Evolutionary conservation across 35 echinoderm and acorn worm species (phyloP).

Genomic region (Lytechinus variegatus): DNA sequence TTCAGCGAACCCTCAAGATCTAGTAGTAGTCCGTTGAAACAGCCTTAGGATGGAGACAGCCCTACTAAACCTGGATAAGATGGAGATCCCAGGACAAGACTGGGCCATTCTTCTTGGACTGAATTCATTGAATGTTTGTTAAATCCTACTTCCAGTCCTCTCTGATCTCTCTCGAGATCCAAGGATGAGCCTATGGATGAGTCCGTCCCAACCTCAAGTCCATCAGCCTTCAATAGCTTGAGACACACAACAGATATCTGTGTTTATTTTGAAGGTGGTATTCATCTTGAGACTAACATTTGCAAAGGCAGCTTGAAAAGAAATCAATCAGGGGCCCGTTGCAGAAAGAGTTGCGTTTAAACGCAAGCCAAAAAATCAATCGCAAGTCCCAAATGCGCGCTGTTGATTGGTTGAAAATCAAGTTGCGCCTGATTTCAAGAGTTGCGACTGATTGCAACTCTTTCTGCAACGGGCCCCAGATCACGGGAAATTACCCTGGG

Average conservation of each 20-base stretch:
- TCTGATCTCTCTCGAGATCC: slow-evolving; percentile 16
- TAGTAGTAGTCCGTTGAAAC: not conserved
- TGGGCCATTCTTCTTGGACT: slow-evolving; percentile 30
- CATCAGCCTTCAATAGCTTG: not conserved
- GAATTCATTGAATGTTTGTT: slow-evolving; percentile 8
- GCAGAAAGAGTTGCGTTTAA: too few relatives aligned
- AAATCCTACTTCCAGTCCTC: slow-evolving; percentile 39
- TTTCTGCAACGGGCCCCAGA: too few relatives aligned
- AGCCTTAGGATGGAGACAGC: not conserved
- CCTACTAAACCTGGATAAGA: not conserved
- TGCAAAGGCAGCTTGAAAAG: not conserved
- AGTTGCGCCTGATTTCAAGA: too few relatives aligned
- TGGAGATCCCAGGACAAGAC: not conserved
- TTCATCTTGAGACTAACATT: not conserved
- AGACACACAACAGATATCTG: not conserved
- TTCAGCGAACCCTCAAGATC: not conserved
- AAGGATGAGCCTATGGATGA: not conserved
- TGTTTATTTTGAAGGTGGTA: not conserved
- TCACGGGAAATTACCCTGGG: too few relatives aligned
- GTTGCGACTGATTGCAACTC: too few relatives aligned
- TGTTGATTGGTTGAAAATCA: too few relatives aligned
- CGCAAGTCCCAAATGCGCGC: too few relatives aligned
- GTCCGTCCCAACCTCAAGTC: not conserved
- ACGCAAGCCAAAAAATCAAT: too few relatives aligned
- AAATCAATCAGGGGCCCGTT: too few relatives aligned